These are phyloP conservation scores for Pseudomugil gertrudae DNA, from an alignment of 2,797 vertebrate species.

Conservation along the genomic window DNA sequence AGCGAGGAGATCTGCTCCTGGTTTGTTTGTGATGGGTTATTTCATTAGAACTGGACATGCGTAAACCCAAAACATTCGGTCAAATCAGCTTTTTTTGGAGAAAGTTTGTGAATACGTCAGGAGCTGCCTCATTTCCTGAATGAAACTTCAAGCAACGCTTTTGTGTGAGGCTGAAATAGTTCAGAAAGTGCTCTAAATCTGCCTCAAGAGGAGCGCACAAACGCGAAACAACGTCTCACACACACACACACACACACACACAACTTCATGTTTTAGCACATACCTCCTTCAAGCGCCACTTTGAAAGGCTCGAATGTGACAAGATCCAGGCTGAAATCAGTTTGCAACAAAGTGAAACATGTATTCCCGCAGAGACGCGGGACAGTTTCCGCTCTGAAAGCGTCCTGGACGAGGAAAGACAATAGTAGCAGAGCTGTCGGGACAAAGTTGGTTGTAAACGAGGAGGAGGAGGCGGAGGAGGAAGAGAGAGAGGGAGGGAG, in stretches of 20 bases:
- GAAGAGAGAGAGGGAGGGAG: conserved; percentile 55
- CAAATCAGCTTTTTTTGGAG: conserved; percentile 3
- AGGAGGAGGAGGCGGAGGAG: conserved; percentile 69
- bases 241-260: conserved; percentile 34
- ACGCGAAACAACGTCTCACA: conserved; percentile 43
- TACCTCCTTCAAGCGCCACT: conserved; percentile 83
- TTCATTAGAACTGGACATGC: background rate
- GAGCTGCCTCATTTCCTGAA: conserved; percentile 22
- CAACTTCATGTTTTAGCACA: conserved; percentile 60
- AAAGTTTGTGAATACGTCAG: conserved; percentile 45
- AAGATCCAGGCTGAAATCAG: conserved; percentile 31
- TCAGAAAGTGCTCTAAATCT: background rate
- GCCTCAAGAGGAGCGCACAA: conserved; percentile 15
- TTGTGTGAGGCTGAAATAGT: background rate
- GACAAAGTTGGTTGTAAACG: conserved; percentile 75
- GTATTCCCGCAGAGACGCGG: conserved; percentile 14
- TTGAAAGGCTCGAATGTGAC: conserved; percentile 69
- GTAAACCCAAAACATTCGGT: conserved; percentile 1
- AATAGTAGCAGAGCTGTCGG: conserved; percentile 64
- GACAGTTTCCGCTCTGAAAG: conserved; percentile 21
- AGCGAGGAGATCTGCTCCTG: too few relatives aligned
- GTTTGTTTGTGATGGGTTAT: conserved; percentile 8
- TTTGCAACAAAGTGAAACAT: conserved; percentile 2
- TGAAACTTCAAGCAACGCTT: conserved; percentile 22
- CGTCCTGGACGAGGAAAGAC: conserved; percentile 37